Base-by-base conservation (phyloP, 1,140 invertebrate species). In the Nebria ingens region DNA sequence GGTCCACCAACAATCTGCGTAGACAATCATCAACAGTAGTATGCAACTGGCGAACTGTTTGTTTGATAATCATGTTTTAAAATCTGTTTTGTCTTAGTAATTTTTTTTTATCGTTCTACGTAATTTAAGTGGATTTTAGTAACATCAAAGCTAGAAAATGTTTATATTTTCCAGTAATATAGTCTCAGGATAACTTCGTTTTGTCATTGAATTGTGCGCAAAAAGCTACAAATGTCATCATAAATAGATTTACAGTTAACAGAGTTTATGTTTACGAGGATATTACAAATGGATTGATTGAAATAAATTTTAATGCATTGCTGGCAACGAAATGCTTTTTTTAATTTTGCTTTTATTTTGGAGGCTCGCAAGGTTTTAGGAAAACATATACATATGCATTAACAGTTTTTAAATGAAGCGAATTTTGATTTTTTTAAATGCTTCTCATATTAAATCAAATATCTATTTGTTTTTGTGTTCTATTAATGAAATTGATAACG, bases 101-200 rank as follows among this genome's bases (percentile, higher is more conserved):
- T 45, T 45, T 45, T 45, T 45, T 45, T 45, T 9, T 17, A 12
- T 17, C 17, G 25, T 45, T 45, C 17, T 11, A 11, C n/a, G n/a
- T 11, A 45, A 45, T 45, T 9, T 45, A 45, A 45, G 17, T 45
- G 17, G 40, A 45, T 45, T 45, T 45, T 45, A 45, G n/a, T n/a
- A 34, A 45, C 40, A 45, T 45, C 40, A 45, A 45, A 45, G 40
- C 40, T 12, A 4, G 40, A 12, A 45, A 45, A 45, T 45, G 17
- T 45, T 17, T 17, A 45, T 45, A 45, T 45, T 45, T 45, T 45
- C 40, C n/a, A 4, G 40, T 45, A 45, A 11, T 17, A 17, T 17
- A 12, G 40, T 45, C 6, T 12, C 40, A 45, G 17, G 40, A 17
- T 17, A 45, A 45, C 40, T 45, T 6, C 6, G 17, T 45, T 45